Base-by-base conservation (phyloP, 2,888 invertebrate genomes). In the Pharmacophagus antenor region DNA sequence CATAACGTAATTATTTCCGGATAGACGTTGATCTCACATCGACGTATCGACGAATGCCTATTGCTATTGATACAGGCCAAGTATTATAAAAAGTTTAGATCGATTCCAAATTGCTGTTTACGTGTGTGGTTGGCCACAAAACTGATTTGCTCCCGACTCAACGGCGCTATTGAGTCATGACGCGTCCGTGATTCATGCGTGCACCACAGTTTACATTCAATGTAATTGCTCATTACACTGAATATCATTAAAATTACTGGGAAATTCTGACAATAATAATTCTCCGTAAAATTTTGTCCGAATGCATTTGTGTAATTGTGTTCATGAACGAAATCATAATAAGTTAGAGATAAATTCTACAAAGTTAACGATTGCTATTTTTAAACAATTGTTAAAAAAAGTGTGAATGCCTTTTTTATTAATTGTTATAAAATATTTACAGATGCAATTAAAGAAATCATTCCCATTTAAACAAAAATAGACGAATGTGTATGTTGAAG, bases 91-190 rank as follows among this genome's bases (percentile, higher is more conserved):
- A 82, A 78, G 66, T 68, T 69, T 69, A 71, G 79, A 84, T 84
- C 80, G 82, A 80, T 80, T 81, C 74, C 67, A 79, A 81, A 83
- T 82, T 79, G 77, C 70, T 79, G 76, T 82, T 82, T 79, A 76
- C 79, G 79, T 78, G 81, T 83, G 84, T 82, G 83, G 84, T 77
- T 77, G 73, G 74, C 81, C 79, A 73, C 79, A 73, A 63, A 67
- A 66, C 66, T 74, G 72, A 70, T 70, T 70, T 67, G 70, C 65
- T 70, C 65, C 63, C 66, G 66, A 64, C 65, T 64, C 68, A 62
- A 63, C 63, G 70, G 63, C 67, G 67, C 66, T 68, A 62, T 62
- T 65, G 74, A 71, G 63, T 71, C 71, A 69, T 70, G 69, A 48
- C 53, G 66, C 69, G 67, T 49, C 53, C 66, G 63, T 87, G 87